Base-by-base conservation (phyloP, 1,140 invertebrate species). In the Himalopsyche phryganea region DNA sequence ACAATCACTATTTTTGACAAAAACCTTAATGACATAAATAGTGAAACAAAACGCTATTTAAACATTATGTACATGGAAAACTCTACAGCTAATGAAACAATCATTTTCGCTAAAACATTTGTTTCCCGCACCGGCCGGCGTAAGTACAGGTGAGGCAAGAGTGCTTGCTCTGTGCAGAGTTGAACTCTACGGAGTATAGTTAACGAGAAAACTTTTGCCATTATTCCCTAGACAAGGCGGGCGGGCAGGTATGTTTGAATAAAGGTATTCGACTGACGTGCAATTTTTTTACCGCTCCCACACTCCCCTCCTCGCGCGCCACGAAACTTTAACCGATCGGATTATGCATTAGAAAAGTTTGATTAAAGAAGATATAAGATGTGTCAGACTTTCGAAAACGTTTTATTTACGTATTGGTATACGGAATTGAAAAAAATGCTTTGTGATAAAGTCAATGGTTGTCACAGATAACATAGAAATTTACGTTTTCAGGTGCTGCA, bases 301-400 rank as follows among this genome's bases (percentile, higher is more conserved):
- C 32, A 40, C 41, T 50, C 23, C 50, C 48, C 17, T 14, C 13
- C 10, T 19, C 19, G 6, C 14, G 18, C 40, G n/a, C 6, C 45
- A 33, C 44, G n/a, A 33, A 42, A 52, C 50, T 60, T 54, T 28
- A 45, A 38, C 17, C 36, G 47, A 53, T 42, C 35, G 52, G 59
- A 61, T 55, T 61, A 61, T 61, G 59, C 51, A 61, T 61, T 61
- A 56, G 52, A 40, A 61, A 61, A 61, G 46, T 61, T 61, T 61
- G 59, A 61, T 61, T 61, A 61, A 56, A 55, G 47, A 45, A 20
- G 18, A 56, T 42, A 40, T 15, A 4, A 28, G 23, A 28, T 9
- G 9, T 28, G 23, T 28, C 23, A 28, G 9, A 28, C n/a, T n/a
- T n/a, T n/a, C n/a, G n/a, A n/a, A n/a, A n/a, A n/a, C n/a, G n/a